Evolutionary conservation across 1,140 invertebrate genomes (phyloP), one percentile per base, ranked within the genome.

Genomic region (Magallana angulata): DNA sequence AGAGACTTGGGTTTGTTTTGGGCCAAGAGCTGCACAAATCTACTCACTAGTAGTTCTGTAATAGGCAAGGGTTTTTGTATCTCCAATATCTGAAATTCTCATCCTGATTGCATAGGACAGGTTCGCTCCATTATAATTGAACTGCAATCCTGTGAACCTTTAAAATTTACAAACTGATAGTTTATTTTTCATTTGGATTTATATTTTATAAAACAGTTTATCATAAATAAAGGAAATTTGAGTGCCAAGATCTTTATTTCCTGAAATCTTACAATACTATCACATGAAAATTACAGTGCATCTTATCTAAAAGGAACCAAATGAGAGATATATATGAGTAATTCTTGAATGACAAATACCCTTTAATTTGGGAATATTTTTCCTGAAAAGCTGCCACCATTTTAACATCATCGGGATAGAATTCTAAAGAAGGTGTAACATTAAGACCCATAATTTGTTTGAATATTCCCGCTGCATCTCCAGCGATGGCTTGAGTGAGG

Each of bases 21-120:
- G 36, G 36, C 36, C 36, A 48, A 48, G 36, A 48, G 5, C 36
- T 48, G 36, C 36, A 48, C 36, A 48, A 48, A 48, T 48, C 36
- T 48, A 36, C 68, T 76, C 36, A 76, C 68, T 76, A 11, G 68
- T 24, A 76, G 68, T 76, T 76, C 68, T 76, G 36, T 76, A 76
- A 7, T 30, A 30, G 68, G 18, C 14, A 30, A 16, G 18, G 30
- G 18, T 24, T 24, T 57, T 80, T 86, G 85, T 86, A 68, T 86
- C 85, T 18, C 30, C 85, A 80, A 86, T 81, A 58, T 14, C 57
- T 0, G n/a, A 11, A 9, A 62, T 64, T 1, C 86, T 85, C 36
- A 89, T 83, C 24, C 91, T 16, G 16, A 91, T 87, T 3, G 90
- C 88, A 85, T 91, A 91, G 6, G 80, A 84, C 0, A 82, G 48